phyloP scores from a whole-genome alignment of 2,113 vertebrate species.

The Ellobius talpinus region DNA sequence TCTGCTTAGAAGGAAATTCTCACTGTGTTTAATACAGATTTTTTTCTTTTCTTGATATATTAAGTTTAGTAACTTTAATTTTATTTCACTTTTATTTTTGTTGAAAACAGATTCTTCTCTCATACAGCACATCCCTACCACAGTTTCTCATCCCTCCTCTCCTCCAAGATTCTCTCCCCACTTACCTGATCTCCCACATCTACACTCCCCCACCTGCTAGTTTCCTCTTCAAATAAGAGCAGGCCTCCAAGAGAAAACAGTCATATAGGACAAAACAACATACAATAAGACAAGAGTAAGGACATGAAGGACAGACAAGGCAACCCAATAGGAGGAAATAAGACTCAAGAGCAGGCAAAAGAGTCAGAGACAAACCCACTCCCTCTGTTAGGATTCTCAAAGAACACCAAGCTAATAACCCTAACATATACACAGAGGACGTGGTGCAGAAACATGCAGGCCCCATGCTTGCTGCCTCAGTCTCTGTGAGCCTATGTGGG shows the following conservation, averaged over 20 bases:
- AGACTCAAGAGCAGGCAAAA: background rate
- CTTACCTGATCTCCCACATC: background rate
- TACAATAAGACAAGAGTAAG: background rate
- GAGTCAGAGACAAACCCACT: background rate
- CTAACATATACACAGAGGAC: too few species aligned
- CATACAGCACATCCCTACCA: background rate
- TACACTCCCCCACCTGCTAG: background rate
- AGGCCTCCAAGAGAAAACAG: background rate
- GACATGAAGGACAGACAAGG: background rate
- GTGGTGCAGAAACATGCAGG: too few species aligned
- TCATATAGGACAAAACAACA: background rate
- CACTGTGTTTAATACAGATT: background rate
- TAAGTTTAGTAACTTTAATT: background rate
- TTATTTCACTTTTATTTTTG: background rate
- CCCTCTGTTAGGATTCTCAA: background rate
- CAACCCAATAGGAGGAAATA: background rate
- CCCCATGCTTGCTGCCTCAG: background rate
- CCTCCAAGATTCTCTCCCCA: background rate
- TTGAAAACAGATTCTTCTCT: background rate
- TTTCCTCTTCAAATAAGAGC: background rate
- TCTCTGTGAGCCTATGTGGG: background rate
- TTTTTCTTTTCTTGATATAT: background rate
- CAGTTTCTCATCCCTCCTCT: background rate
- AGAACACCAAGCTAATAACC: background rate
- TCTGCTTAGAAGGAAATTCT: constrained; percentile 16